Evolutionary conservation across 1,140 invertebrate genomes (phyloP), one percentile per base, ranked within the genome.

Genomic region (Drosophila nannoptera): DNA sequence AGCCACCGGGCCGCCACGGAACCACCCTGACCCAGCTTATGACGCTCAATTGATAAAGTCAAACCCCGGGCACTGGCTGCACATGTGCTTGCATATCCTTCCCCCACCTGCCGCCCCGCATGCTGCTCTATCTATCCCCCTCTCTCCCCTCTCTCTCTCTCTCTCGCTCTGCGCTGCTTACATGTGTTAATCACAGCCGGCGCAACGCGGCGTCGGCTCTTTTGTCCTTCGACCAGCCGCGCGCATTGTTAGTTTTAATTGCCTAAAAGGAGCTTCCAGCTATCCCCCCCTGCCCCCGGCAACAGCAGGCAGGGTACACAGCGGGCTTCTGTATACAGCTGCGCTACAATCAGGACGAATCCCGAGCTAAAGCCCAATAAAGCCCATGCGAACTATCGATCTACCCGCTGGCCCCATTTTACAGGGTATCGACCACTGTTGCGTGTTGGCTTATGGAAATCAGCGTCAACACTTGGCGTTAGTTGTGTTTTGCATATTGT

Each of bases 161-260:
- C 22, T 1, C 22, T 22, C 22, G 22, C 22, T 22, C 81, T 77
- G 80, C 63, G 81, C 40, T 58, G 78, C 76, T 84, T 87, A 87
- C 84, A 87, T 87, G 84, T 87, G 84, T 87, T 87, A 87, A 87
- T 87, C 84, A 87, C 84, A 84, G 84, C 69, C 77, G 69, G 65
- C 74, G 63, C 64, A 65, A 64, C 67, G 67, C 69, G 61, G 75
- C 66, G 58, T 9, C 16, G 71, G 4, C 31, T 66, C 67, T 67
- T 64, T 70, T 74, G 60, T 84, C 73, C 66, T 62, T 69, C 53
- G 61, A 46, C 68, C 64, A 45, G 61, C 29, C 29, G 14, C 32
- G 16, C 56, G 75, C 70, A 81, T 84, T 86, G 81, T 84, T 81
- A 82, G 71, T 81, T 86, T 86, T 86, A 84, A 84, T 84, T 84